phyloP scores from a whole-genome alignment of 2,888 invertebrate genomes.

The Petrophora chlorosata region DNA sequence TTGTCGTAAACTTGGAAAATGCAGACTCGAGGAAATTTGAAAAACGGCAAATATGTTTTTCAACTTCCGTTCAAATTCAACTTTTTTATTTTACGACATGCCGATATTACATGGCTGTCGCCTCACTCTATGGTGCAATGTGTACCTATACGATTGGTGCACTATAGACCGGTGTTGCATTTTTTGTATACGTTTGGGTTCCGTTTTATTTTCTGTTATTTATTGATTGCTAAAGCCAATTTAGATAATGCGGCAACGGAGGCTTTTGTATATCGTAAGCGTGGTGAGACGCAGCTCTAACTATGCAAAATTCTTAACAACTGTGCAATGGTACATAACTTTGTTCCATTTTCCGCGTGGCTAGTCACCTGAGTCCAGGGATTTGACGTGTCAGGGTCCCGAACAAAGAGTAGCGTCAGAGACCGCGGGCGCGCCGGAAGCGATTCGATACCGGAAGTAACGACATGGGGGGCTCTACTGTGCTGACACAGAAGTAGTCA shows the following conservation, averaged over 20 bases:
- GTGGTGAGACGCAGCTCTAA: neutral
- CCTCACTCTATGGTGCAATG: neutral
- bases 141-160: too few relatives aligned
- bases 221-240: too few relatives aligned
- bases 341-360: slow-evolving; percentile 56
- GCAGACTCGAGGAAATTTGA: slow-evolving; percentile 10
- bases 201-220: too few relatives aligned
- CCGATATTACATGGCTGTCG: neutral
- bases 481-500: slow-evolving; percentile 28
- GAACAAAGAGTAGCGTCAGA: slow-evolving; percentile 71
- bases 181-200: too few relatives aligned
- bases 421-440: slow-evolving; percentile 74
- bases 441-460: slow-evolving; percentile 77
- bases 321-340: slow-evolving; percentile 1
- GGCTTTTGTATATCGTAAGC: neutral
- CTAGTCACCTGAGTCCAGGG: slow-evolving; percentile 65
- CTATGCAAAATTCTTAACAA: slow-evolving; percentile 1
- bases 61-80: slow-evolving; percentile 9
- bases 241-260: neutral
- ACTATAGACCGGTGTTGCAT: too few relatives aligned
- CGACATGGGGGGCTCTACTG: slow-evolving; percentile 59
- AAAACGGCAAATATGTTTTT: slow-evolving; percentile 17
- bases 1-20: slow-evolving; percentile 15
- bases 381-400: slow-evolving; percentile 61
- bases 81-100: slow-evolving; percentile 1